Base-by-base conservation (phyloP, 2,888 invertebrate genomes). In the Nesidiocoris tenuis region DNA sequence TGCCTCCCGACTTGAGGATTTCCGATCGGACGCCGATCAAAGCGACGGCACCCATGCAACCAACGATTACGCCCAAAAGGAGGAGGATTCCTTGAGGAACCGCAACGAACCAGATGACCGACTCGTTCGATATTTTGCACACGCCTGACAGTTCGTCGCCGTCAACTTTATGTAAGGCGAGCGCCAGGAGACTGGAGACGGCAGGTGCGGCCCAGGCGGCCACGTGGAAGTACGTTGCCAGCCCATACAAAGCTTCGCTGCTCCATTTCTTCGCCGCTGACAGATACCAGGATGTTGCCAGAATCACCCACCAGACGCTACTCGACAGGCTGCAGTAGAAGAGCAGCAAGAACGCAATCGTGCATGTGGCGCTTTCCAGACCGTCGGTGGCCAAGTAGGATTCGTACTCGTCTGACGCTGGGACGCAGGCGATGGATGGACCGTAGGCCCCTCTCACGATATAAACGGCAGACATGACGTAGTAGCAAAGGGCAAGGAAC, bases 201-300 rank as follows among this genome's bases (percentile, higher is more conserved):
- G 94, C 90, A 0, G 95, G 94, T 80, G 93, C 88, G 77, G 93
- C 93, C 95, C 96, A 96, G 1, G 95, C 91, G 0, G 90, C 88
- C 0, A 93, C 89, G 84, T 96, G 96, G 79, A 95, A 90, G 81
- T 94, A 91, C 18, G 92, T 90, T 0, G 94, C 91, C 24, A 94
- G 91, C 66, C 92, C 90, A 83, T 94, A 94, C 71, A 96, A 88
- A 1, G 95, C 94, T 84, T 96, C 96, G 76, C 94, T 93, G 23
- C 94, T 94, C 96, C 96, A 96, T 82, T 95, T 94, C 82, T 94
- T 91, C 61, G 93, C 92, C 0, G 95, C 94, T 2, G 94, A 93
- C 66, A 96, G 86, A 82, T 94, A 93, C 92, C 95, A 96, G 75
- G 95, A 94, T 66, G 94, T 88, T 78, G 94, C 92, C 70, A 96